Evolutionary conservation across 2,888 invertebrate species (phyloP).

Genomic region (Bursaphelenchus okinawaensis): DNA sequence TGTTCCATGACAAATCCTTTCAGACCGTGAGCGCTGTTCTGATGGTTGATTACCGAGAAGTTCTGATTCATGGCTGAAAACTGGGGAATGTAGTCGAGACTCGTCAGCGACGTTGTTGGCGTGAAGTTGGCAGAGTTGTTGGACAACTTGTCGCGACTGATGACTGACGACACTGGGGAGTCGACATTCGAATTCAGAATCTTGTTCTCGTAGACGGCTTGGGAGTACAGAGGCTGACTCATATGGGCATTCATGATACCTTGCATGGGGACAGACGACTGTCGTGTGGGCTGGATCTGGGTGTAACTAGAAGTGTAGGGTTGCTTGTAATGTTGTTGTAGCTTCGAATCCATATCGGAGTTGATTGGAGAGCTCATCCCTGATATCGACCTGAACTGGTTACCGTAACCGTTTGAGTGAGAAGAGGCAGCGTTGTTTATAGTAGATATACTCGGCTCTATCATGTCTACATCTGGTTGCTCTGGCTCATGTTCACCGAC

Average conservation of each 20-base stretch:
- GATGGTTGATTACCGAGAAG: not conserved
- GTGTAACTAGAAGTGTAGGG: not conserved
- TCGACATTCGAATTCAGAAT: not conserved
- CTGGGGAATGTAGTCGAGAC: slow-evolving; percentile 43
- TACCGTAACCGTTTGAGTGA: not conserved
- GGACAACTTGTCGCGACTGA: slow-evolving; percentile 2
- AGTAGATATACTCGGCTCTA: not conserved
- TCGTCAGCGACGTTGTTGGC: slow-evolving; percentile 6
- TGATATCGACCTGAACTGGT: not conserved
- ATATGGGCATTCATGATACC: slow-evolving; percentile 2
- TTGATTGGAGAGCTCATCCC: not conserved
- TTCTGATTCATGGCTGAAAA: slow-evolving; percentile 29
- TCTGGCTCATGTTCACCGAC: slow-evolving; percentile 11
- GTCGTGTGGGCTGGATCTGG: slow-evolving; percentile 20
- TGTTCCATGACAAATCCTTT: slow-evolving; percentile 15
- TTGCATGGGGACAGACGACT: slow-evolving; percentile 21
- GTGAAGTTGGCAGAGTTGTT: slow-evolving; percentile 3
- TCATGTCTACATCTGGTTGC: not conserved
- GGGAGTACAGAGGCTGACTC: slow-evolving; percentile 30
- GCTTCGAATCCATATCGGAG: not conserved
- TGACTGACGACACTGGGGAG: slow-evolving; percentile 4
- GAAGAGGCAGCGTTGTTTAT: not conserved
- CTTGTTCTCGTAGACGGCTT: slow-evolving; percentile 26
- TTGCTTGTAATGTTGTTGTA: not conserved
- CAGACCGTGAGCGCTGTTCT: not conserved